Evolutionary conservation across 2,113 vertebrate genomes (phyloP), one percentile per base, ranked within the genome.

Genomic region (Antechinus stuartii): DNA sequence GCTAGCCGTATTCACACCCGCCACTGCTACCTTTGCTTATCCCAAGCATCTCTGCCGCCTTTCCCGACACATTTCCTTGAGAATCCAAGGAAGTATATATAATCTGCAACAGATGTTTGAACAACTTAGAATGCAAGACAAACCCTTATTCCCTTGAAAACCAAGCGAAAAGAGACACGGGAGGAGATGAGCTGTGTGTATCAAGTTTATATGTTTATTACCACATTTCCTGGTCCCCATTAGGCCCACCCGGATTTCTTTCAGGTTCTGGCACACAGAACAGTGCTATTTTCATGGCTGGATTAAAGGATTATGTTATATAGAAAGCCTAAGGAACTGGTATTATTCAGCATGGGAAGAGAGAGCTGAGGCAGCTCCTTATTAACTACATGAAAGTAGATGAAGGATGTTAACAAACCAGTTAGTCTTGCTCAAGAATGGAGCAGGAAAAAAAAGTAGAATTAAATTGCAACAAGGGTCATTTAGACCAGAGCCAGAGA

Each of bases 221-320:
- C 10, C 0, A 0, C 54, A 42, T 92, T 93, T 93, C 91, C 49
- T 46, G 25, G 93, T 96, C 90, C 90, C 53, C 14, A 57, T 94
- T 84, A 92, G 93, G 50, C 91, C 94, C 19, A 89, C 42, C 30
- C 90, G 2, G 91, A 30, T 92, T 90, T 53, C 95, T 95, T 94
- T 91, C 49, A 26, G 95, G 46, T 46, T 91, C 90, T 91, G 89
- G 19, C n/a, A 46, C 47, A 3, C 91, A 55, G 90, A 94, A 91
- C 90, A 95, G 90, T 96, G 91, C 96, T 94, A 95, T 47, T 93
- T 93, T 94, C 90, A 57, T n/a, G 55, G 57, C 53, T n/a, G 25
- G 61, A 96, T 96, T 93, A 95, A 96, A 95, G 56, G 96, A 94
- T 96, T 95, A 94, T 50, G 93, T 52, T 61, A 42, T 2, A 49